phyloP scores from a whole-genome alignment of 2,888 invertebrate species.

The Sphecodes monilicornis region DNA sequence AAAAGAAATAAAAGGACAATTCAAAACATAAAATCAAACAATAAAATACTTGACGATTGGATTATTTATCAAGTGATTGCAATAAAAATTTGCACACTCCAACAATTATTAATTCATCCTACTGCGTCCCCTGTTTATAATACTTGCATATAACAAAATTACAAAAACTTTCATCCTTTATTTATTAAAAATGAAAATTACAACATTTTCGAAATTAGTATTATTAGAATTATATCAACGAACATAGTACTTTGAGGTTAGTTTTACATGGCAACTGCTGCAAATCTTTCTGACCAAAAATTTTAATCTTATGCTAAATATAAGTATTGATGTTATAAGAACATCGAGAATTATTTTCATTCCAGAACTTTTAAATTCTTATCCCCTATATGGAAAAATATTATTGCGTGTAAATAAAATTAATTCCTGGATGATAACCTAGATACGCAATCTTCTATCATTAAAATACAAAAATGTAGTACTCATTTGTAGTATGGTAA shows the following conservation, averaged over 20 bases:
- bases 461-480: not conserved
- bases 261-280: not conserved
- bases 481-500: not conserved
- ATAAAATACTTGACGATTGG: not conserved
- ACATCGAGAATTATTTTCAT: not conserved
- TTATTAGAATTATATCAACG: not conserved
- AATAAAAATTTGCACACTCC: not conserved
- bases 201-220: not conserved
- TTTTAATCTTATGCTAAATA: too few species aligned
- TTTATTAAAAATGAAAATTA: not conserved
- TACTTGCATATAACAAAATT: not conserved
- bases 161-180: not conserved
- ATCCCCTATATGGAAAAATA: not conserved
- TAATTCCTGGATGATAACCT: not conserved
- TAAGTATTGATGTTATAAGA: not conserved
- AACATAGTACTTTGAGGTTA: slow-evolving; percentile 30
- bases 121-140: not conserved
- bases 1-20: not conserved
- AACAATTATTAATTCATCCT: not conserved
- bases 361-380: not conserved
- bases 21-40: not conserved
- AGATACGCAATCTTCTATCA: not conserved
- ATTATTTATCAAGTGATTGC: not conserved
- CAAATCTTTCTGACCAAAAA: not conserved
- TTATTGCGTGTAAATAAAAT: not conserved